A percentile compares a stretch with the other conserved stretches of the same genome.
phyloP scores from a whole-genome alignment of 2,113 vertebrate species.

The Myrmecobius fasciatus region DNA sequence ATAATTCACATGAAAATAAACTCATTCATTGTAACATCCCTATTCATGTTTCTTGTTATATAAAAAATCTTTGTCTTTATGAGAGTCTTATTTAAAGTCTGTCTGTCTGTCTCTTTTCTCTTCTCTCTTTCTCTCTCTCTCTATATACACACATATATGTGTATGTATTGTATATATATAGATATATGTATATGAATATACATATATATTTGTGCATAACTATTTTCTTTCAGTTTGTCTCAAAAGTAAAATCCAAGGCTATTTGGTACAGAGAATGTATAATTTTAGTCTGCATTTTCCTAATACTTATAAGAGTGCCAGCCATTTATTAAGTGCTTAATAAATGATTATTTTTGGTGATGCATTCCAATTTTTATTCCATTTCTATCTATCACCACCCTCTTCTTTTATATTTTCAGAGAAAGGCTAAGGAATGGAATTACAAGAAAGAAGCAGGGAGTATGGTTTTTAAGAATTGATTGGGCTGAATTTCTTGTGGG shows the following conservation, averaged over 20 bases:
- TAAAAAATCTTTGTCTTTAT: not conserved
- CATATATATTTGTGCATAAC: not conserved
- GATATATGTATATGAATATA: no score
- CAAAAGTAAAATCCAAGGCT: not conserved
- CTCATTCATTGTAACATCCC: not conserved
- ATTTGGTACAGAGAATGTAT: not conserved
- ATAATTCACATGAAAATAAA: not conserved
- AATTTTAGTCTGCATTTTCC: not conserved
- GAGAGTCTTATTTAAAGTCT: not conserved
- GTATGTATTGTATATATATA: no score
- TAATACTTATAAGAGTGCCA: not conserved
- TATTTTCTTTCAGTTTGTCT: not conserved
- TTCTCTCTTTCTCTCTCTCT: no score
- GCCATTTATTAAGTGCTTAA: not conserved
- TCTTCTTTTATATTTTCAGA: not conserved
- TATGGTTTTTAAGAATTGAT: not conserved
- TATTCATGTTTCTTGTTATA: not conserved
- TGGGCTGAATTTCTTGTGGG: not conserved
- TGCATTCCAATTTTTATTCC: not conserved
- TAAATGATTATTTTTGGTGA: not conserved
- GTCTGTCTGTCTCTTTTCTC: not conserved
- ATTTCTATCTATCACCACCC: not conserved
- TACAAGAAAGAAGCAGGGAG: not conserved
- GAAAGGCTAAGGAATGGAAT: not conserved
- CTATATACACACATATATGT: no score